These are phyloP conservation scores for Cirrhinus molitorella DNA, from an alignment of 2,797 vertebrate genomes.

Conservation along the genomic window DNA sequence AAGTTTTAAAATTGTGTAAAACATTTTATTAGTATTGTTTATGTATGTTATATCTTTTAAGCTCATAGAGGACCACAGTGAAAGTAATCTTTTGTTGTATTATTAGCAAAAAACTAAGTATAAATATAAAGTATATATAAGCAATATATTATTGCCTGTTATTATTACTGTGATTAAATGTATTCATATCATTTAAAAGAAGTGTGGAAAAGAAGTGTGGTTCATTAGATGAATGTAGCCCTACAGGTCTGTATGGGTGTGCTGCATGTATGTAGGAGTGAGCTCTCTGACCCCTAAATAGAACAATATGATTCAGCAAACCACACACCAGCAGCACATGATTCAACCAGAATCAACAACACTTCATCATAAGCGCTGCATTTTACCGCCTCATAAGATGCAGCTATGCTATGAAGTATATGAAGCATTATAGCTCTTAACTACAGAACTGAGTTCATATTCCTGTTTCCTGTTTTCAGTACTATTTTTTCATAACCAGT, in stretches of 20 bases:
- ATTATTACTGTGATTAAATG: not conserved
- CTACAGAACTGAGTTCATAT: conserved; percentile 5
- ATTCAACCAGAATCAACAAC: conserved; percentile 45
- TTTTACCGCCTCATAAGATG: conserved; percentile 27
- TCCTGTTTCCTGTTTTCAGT: not conserved
- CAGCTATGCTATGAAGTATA: conserved; percentile 23
- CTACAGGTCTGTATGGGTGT: conserved; percentile 67
- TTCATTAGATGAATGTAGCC: conserved; percentile 59
- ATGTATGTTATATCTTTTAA: not conserved
- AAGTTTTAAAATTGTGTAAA: too few species aligned
- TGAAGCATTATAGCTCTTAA: conserved; percentile 4
- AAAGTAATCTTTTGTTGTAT: not conserved
- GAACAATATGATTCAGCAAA: conserved; percentile 61
- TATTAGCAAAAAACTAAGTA: not conserved
- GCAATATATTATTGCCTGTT: not conserved
- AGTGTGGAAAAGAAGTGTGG: too few species aligned
- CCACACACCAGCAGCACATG: conserved; percentile 24
- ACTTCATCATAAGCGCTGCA: conserved; percentile 27
- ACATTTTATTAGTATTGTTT: too few species aligned
- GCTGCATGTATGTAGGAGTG: conserved; percentile 72
- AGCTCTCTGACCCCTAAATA: conserved; percentile 68
- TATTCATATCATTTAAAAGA: not conserved
- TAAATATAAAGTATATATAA: too few species aligned
- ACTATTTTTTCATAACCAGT: not conserved
- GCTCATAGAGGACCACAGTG: not conserved